Evolutionary conservation across 2,113 vertebrate species (phyloP).

Genomic region (Erpornis zantholeuca): DNA sequence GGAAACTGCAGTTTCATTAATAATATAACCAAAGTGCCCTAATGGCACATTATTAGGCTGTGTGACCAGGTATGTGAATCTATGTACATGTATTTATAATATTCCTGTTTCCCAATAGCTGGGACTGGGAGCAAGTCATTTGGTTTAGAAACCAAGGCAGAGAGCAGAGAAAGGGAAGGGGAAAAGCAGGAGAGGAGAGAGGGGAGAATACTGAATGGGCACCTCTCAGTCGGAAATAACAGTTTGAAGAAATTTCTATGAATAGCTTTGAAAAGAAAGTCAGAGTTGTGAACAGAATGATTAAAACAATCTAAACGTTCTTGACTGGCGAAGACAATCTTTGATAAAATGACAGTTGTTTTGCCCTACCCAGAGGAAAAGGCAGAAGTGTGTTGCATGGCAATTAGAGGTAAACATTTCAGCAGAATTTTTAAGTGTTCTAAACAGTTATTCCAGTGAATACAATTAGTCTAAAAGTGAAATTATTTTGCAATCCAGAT

Average conservation of each 20-base stretch:
- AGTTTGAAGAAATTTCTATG: not conserved
- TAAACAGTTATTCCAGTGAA: not conserved
- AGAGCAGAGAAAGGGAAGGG: not conserved
- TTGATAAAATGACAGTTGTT: constrained; percentile 10
- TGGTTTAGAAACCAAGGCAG: not conserved
- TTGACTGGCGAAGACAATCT: constrained; percentile 25
- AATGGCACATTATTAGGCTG: not conserved
- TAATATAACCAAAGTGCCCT: not conserved
- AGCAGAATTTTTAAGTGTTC: not conserved
- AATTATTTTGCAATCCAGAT: not conserved
- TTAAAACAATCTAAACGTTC: not conserved
- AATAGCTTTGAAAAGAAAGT: constrained; percentile 13
- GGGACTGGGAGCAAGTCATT: not conserved
- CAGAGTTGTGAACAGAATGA: constrained; percentile 16
- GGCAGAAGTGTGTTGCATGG: constrained; percentile 41
- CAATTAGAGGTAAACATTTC: constrained; percentile 52
- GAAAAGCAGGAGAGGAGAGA: not conserved
- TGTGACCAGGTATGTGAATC: not conserved
- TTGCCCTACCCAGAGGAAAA: constrained; percentile 23
- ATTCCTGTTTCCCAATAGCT: not conserved
- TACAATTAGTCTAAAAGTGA: not conserved
- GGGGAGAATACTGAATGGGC: not conserved
- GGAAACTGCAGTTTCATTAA: not conserved
- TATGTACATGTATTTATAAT: not conserved
- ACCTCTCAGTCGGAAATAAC: not conserved